Conservation (phyloP, 2,888 invertebrate species). For the Lottia scabra region DNA sequence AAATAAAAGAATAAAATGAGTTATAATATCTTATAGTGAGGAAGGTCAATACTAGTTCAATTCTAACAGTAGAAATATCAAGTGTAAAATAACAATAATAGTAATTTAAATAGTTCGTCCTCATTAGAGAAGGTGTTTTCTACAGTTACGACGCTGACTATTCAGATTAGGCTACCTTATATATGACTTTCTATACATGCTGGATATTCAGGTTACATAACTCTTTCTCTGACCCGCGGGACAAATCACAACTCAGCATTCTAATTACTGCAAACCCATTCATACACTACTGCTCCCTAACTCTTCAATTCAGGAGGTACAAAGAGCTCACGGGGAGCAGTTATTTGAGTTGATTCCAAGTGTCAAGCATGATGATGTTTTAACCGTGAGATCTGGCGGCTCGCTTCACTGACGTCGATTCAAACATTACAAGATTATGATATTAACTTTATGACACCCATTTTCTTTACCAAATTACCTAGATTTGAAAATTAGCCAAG, state of each 20-base stretch:
- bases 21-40: too few species aligned
- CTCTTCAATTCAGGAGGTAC: background rate
- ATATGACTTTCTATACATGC: too few species aligned
- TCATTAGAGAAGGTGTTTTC: background rate
- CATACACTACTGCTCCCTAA: conserved; percentile 1
- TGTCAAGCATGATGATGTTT: background rate
- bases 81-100: background rate
- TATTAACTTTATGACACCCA: conserved; percentile 3
- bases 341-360: background rate
- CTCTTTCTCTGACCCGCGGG: background rate
- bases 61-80: background rate
- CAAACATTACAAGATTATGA: background rate
- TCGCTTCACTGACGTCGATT: background rate
- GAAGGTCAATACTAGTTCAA: background rate
- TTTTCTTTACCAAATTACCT: conserved; percentile 3
- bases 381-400: background rate
- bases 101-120: background rate
- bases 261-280: background rate
- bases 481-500: background rate
- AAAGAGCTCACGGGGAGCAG: background rate
- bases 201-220: background rate
- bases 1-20: too few species aligned
- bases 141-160: background rate
- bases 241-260: background rate
- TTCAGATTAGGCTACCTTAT: background rate